Evolutionary conservation across 2,888 invertebrate genomes (phyloP), one percentile per base, ranked within the genome.

Genomic region (Lypha dubia): DNA sequence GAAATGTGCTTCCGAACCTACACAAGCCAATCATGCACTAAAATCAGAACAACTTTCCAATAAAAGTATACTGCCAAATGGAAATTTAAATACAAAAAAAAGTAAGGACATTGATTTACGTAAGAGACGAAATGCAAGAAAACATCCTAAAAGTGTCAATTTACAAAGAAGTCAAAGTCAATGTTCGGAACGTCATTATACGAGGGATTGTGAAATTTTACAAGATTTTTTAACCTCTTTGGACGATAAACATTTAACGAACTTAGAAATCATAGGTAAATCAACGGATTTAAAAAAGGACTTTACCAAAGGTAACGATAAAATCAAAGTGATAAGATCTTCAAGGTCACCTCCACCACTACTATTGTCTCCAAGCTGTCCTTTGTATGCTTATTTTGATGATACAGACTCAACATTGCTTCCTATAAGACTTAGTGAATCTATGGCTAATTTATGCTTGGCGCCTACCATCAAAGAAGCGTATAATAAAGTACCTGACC

Each of bases 381-480:
- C 46, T n/a, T 46, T 75, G 15, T 51, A 63, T 46, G 51, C 67
- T 20, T 58, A 74, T 62, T 49, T 53, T n/a, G 76, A 81, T 44
- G 68, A 74, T 44, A 70, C 56, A 24, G 56, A 74, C 6, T 58
- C 74, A 9, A 65, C 83, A 62, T 62, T 77, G 67, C 80, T 86
- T 22, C 86, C 87, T 1, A 51, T 87, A 28, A 84, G 88, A 62
- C 85, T 92, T 0, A 90, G 91, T 77, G 89, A 89, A 49, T 90
- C 92, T 20, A 90, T 92, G 91, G 91, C 90, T 22, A 92, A 89
- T 86, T 86, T 92, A 24, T 92, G 92, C 41, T 83, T 92, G 46
- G 90, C 89, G 17, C 91, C 92, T 0, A 88, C 88, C 1, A 88
- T 92, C 32, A 88, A 88, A 0, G 89, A 90, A 11, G 91, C 92